phyloP scores from a whole-genome alignment of 2,888 invertebrate genomes.

The Plemyria rubiginata region DNA sequence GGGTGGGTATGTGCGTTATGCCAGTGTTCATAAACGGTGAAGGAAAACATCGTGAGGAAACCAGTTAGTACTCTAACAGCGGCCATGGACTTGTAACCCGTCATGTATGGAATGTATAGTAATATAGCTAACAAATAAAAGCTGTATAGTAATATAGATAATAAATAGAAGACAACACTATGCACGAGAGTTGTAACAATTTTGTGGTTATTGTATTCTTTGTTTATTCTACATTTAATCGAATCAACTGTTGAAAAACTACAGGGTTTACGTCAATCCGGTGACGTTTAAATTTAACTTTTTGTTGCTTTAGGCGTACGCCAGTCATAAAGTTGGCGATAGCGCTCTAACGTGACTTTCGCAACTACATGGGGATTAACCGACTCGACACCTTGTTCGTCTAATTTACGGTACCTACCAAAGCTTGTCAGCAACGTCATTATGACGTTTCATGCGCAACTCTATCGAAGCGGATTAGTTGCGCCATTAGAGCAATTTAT shows the following conservation, averaged over 20 bases:
- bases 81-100: too few species aligned
- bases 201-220: background rate
- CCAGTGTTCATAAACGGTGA: too few species aligned
- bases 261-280: constrained; percentile 58
- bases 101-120: too few species aligned
- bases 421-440: constrained; percentile 75
- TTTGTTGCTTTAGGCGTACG: constrained; percentile 67
- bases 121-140: too few species aligned
- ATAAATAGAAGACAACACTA: background rate
- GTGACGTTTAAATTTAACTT: constrained; percentile 72
- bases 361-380: constrained; percentile 68
- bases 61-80: too few species aligned
- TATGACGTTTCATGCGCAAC: constrained; percentile 61
- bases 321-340: constrained; percentile 55
- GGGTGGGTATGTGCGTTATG: too few species aligned
- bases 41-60: too few species aligned
- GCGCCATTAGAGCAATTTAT: constrained; percentile 53
- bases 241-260: constrained; percentile 10
- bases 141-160: too few species aligned
- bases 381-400: constrained; percentile 66
- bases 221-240: background rate
- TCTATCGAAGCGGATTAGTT: constrained; percentile 72
- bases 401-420: constrained; percentile 64
- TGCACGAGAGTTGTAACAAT: background rate
- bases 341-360: constrained; percentile 66